These are phyloP conservation scores for Halocaridina rubra DNA, from an alignment of 2,888 invertebrate genomes.

Conservation along the genomic window DNA sequence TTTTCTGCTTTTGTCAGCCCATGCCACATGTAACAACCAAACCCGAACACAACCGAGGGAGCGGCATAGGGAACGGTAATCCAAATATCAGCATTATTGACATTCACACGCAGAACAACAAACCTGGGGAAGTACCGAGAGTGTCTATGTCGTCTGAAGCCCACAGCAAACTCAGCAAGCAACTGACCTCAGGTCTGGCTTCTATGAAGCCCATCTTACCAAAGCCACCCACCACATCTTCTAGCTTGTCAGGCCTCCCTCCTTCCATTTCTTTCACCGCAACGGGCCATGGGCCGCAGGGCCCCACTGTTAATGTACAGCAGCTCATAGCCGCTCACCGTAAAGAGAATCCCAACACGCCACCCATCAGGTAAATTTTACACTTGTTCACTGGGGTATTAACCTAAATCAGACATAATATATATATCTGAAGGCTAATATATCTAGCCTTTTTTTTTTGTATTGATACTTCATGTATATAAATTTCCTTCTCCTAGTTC, in stretches of 20 bases:
- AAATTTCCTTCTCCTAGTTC: too few relatives aligned
- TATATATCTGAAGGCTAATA: too few relatives aligned
- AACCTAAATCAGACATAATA: too few relatives aligned
- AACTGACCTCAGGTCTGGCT: conserved; percentile 41
- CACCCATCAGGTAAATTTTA: conserved; percentile 58
- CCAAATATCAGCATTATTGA: conserved; percentile 58
- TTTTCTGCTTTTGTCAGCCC: too few relatives aligned
- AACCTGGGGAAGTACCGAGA: conserved; percentile 24
- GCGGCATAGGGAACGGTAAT: background rate
- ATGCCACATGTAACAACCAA: conserved; percentile 14
- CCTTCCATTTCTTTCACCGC: conserved; percentile 21
- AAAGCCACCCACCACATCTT: conserved; percentile 20
- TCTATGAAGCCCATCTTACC: conserved; percentile 59
- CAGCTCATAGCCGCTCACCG: conserved; percentile 62
- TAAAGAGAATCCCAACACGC: conserved; percentile 59
- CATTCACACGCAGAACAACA: conserved; percentile 55
- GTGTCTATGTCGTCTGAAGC: conserved; percentile 39
- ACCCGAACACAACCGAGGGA: background rate
- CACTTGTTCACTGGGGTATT: too few relatives aligned
- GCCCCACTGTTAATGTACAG: conserved; percentile 63
- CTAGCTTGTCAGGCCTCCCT: conserved; percentile 11
- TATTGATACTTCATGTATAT: too few relatives aligned
- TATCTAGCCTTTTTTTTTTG: too few relatives aligned
- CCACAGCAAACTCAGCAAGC: conserved; percentile 48
- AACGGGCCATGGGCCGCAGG: conserved; percentile 62